Evolutionary conservation across 2,797 vertebrate species (phyloP).

Genomic region (Leuciscus waleckii): DNA sequence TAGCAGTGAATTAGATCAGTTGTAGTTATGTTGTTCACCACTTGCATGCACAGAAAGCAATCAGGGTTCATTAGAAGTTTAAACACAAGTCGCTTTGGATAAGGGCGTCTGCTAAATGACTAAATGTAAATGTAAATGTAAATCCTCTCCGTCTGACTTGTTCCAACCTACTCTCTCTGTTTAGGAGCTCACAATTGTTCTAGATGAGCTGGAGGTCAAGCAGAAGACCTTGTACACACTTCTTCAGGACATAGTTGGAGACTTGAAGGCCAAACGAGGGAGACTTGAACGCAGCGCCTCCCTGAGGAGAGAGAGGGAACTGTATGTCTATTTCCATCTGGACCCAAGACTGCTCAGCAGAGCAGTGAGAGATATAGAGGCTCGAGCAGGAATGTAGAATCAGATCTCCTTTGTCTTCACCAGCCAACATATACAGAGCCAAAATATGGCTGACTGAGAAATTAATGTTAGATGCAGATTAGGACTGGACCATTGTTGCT

Average conservation of each 20-base stretch:
- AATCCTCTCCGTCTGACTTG: not conserved
- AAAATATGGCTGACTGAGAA: not conserved
- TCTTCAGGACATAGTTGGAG: slow-evolving; percentile 82
- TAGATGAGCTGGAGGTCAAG: slow-evolving; percentile 80
- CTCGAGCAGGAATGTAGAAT: slow-evolving; percentile 63
- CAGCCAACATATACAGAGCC: not conserved
- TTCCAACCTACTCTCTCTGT: slow-evolving; percentile 34
- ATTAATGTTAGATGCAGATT: not conserved
- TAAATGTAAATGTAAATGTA: no score
- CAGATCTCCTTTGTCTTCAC: not conserved
- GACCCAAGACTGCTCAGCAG: slow-evolving; percentile 82
- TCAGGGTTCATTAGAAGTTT: not conserved
- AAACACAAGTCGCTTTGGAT: no score
- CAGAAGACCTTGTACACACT: slow-evolving; percentile 80
- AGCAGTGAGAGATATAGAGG: slow-evolving; percentile 85
- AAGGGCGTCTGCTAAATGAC: no score
- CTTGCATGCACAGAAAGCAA: not conserved
- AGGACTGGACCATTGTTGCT: not conserved
- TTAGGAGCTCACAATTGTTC: slow-evolving; percentile 84
- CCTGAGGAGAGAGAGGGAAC: slow-evolving; percentile 83
- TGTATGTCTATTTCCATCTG: slow-evolving; percentile 89
- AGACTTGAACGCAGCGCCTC: slow-evolving; percentile 80
- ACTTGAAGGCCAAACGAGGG: slow-evolving; percentile 84
- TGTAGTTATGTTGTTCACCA: not conserved
- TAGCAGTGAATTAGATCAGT: not conserved